Evolutionary conservation across 2,113 vertebrate genomes (phyloP).

Genomic region (Eublepharis macularius): DNA sequence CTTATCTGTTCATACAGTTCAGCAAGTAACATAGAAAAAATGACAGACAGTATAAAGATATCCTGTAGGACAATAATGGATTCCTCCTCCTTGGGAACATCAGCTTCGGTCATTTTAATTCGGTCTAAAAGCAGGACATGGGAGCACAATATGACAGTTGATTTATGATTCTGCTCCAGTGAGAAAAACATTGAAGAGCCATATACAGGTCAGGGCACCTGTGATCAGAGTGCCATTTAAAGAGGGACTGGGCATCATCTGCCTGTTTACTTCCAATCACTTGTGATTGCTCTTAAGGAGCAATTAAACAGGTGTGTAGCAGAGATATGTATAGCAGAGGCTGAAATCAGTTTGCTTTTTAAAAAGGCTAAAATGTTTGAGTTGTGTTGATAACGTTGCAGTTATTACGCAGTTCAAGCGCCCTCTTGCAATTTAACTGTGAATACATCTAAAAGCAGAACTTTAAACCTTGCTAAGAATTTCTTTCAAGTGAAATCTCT

Average conservation of each 20-base stretch:
- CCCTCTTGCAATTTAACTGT: not conserved
- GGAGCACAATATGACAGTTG: not conserved
- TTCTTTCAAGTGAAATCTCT: not conserved
- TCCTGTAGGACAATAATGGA: accelerated
- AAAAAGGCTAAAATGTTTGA: not conserved
- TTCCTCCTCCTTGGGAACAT: not conserved
- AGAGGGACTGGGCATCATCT: no score
- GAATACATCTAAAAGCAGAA: not conserved
- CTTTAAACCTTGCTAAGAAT: not conserved
- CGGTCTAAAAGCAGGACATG: not conserved
- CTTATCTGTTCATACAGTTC: accelerated
- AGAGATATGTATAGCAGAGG: no score
- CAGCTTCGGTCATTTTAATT: not conserved
- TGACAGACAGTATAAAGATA: accelerated
- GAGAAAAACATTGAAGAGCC: not conserved
- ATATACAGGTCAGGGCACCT: accelerated
- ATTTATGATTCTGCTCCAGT: not conserved
- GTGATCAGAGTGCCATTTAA: no score
- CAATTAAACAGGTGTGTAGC: no score
- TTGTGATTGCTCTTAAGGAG: no score
- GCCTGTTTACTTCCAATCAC: no score
- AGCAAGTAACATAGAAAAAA: accelerated
- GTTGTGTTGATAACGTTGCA: no score
- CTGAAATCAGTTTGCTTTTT: no score
- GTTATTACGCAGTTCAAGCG: not conserved